phyloP scores from a whole-genome alignment of 2,888 invertebrate species.

The Allygus modestus region DNA sequence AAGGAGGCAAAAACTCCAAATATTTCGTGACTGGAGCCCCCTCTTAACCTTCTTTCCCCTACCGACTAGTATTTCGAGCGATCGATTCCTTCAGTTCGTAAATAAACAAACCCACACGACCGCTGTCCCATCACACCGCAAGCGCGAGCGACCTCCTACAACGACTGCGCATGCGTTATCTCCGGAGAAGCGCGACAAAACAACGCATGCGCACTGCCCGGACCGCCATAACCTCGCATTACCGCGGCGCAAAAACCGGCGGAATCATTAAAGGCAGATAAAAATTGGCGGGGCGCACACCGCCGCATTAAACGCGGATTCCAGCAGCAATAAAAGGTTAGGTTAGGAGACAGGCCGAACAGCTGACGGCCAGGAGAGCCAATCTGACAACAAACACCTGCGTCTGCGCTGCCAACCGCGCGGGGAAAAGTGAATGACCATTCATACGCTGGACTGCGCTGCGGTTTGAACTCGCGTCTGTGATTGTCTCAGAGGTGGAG shows the following conservation, averaged over 20 bases:
- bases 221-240: not conserved
- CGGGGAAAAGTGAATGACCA: not conserved
- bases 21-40: too few species aligned
- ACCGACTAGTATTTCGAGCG: too few species aligned
- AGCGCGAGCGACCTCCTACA: too few species aligned
- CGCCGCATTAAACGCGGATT: slow-evolving; percentile 9
- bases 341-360: slow-evolving; percentile 12
- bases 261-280: slow-evolving; percentile 21
- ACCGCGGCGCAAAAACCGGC: not conserved
- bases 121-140: too few species aligned
- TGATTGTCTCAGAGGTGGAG: too few species aligned
- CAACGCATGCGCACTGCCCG: not conserved
- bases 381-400: slow-evolving; percentile 7
- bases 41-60: too few species aligned
- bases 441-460: not conserved
- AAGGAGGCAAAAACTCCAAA: too few species aligned
- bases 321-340: slow-evolving; percentile 45
- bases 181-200: not conserved
- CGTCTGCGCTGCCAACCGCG: slow-evolving; percentile 16
- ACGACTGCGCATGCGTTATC: not conserved
- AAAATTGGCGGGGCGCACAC: slow-evolving; percentile 1
- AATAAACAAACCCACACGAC: too few species aligned
- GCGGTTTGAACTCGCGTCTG: not conserved
- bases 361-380: slow-evolving; percentile 37
- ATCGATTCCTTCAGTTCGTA: too few species aligned